Evolutionary conservation across 2,888 invertebrate species (phyloP), one percentile per base, ranked within the genome.

Genomic region (Melinaea menophilus): DNA sequence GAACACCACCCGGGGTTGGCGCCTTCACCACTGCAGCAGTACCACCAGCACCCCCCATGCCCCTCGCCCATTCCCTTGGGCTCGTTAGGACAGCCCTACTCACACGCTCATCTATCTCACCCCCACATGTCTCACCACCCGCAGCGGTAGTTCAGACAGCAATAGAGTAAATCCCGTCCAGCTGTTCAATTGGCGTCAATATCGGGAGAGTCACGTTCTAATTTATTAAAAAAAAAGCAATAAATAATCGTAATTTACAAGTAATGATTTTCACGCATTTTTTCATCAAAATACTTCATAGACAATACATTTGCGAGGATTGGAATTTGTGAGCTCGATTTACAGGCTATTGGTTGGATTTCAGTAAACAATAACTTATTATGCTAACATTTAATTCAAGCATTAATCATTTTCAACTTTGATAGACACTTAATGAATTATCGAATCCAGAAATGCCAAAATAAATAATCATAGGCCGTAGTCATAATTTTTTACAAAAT

Each of bases 91-190:
- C 91, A 91, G 75, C 90, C 90, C 48, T 91, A 91, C 75, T 88
- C 89, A 56, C 90, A 90, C 75, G 90, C 89, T 70, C 92, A 89
- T 76, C 82, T 90, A 79, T 93, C 93, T 72, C 94, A 94, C 79
- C 93, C 94, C 67, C 94, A 94, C 83, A 94, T 95, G 87, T 93
- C 94, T 57, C 95, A 94, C 80, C 96, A 96, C 88, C 93, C 95
- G 76, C 96, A 96, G 90, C 95, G 96, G 93, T 96, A 95, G 94
- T 92, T 83, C 71, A 65, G 77, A 79, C 79, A 79, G 79, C 79
- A 78, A 78, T 81, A 79, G 78, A 77, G 70, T 79, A 78, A 79
- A 81, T 78, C 78, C 73, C 76, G 73, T 66, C 67, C 62, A 60
- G 66, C 66, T 71, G 69, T 71, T 64, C 65, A 72, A 75, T 72